These are phyloP conservation scores for Xanthia togata DNA, from an alignment of 2,888 invertebrate genomes.

Conservation along the genomic window DNA sequence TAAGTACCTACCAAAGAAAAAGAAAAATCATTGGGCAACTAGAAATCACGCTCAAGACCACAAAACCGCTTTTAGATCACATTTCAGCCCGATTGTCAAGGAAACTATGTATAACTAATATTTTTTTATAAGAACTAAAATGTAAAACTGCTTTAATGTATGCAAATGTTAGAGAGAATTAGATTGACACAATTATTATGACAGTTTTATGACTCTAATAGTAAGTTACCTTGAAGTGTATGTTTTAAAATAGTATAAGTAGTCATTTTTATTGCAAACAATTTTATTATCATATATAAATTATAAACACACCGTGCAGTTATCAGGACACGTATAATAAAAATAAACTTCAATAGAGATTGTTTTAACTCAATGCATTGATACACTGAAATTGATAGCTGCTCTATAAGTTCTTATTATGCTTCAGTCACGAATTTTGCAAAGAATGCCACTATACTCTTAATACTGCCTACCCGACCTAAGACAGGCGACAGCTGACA, in stretches of 20 bases:
- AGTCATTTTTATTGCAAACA: conserved; percentile 20
- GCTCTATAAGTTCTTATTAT: not conserved
- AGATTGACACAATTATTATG: conserved; percentile 30
- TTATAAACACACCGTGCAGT: not conserved
- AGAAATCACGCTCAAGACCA: not conserved
- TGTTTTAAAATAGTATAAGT: conserved; percentile 20
- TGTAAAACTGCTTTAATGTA: not conserved
- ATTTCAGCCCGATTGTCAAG: not conserved
- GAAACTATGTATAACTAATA: not conserved
- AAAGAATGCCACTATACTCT: not conserved
- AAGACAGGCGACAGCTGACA: not conserved
- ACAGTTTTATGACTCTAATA: conserved; percentile 33
- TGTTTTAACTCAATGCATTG: conserved; percentile 1
- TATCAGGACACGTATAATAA: conserved; percentile 2
- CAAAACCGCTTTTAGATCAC: not conserved
- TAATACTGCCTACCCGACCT: not conserved
- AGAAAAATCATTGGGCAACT: not conserved
- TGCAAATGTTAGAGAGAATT: conserved; percentile 21
- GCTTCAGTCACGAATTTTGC: conserved; percentile 14
- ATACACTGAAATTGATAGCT: conserved; percentile 17
- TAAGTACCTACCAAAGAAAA: not conserved
- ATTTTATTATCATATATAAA: conserved; percentile 22
- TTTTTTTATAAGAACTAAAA: not conserved
- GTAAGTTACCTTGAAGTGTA: conserved; percentile 35
- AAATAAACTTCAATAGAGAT: conserved; percentile 9